Evolutionary conservation across 1,140 invertebrate genomes (phyloP), one percentile per base, ranked within the genome.

Genomic region (Drosophila ananassae): DNA sequence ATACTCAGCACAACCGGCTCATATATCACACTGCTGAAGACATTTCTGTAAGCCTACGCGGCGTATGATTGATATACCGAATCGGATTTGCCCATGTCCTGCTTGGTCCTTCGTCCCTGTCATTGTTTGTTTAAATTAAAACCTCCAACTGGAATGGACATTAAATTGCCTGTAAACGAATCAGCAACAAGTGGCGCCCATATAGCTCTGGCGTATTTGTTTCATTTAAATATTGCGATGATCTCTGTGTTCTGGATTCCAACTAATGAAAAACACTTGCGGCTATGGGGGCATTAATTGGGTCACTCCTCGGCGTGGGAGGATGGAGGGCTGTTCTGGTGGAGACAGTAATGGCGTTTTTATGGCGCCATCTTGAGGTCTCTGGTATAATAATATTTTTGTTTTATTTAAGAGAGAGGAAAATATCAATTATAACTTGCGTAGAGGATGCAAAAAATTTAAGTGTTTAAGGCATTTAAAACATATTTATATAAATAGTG

Each of bases 1-100:
- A 91, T 91, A 72, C 76, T 91, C 51, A 90, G 90, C 67, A 91
- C 90, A 60, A 79, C 90, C 60, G 90, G 90, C 63, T 91, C 90
- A 55, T 91, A 91, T 77, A 91, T 91, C 63, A 77, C 90, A 5
- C 57, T 91, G 46, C 37, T 91, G 47, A 91, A 91, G 72, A 90
- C 90, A 52, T 91, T 91, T 53, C 60, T 91, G 25, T 91, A 77
- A 89, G 75, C 83, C 79, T 46, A 77, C 2, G 72, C 48, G 66
- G 56, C 83, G 83, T 79, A 87, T 89, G 82, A 89, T 83, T 89
- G 79, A 89, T 87, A 73, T 77, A 25, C 64, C 61, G 56, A 44
- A 56, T 67, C 58, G 73, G 52, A 50, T 58, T 53, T 71, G 44
- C 59, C 5, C 24, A 57, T 52, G 32, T 61, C 46, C 41, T 61